phyloP scores from a whole-genome alignment of 2,113 vertebrate genomes.

The Halichoeres trimaculatus region DNA sequence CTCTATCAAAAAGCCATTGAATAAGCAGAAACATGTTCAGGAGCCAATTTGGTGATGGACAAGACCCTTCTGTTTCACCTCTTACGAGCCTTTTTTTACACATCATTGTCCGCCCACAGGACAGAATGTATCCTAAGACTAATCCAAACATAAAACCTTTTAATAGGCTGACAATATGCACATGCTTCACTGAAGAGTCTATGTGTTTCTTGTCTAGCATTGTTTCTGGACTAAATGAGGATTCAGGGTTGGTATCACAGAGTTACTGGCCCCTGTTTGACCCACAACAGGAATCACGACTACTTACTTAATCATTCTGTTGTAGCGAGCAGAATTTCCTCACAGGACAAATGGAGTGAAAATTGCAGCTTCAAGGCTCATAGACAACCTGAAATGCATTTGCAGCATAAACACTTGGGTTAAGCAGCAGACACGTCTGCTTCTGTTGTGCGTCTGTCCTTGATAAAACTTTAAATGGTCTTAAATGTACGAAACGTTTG shows the following conservation, averaged over 20 bases:
- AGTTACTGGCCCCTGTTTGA: neutral
- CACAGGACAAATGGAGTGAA: neutral
- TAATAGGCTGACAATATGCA: neutral
- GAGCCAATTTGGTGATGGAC: too few relatives aligned
- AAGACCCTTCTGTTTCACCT: too few relatives aligned
- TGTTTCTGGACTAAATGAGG: neutral
- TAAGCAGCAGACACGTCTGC: neutral
- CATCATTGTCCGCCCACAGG: too few relatives aligned
- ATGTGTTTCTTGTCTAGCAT: neutral
- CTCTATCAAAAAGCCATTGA: too few relatives aligned
- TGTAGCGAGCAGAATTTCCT: neutral
- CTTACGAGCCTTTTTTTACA: too few relatives aligned
- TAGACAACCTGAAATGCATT: neutral
- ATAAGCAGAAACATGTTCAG: too few relatives aligned
- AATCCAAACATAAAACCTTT: neutral
- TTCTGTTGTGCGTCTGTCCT: neutral
- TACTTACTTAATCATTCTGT: neutral
- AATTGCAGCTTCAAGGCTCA: neutral
- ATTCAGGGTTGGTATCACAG: neutral
- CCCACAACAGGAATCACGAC: neutral
- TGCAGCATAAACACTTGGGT: neutral
- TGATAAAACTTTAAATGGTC: neutral
- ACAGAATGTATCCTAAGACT: neutral
- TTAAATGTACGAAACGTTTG: neutral
- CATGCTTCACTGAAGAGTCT: neutral